Conservation (phyloP, 1,140 invertebrate species). For the Heliconius eleuchia region DNA sequence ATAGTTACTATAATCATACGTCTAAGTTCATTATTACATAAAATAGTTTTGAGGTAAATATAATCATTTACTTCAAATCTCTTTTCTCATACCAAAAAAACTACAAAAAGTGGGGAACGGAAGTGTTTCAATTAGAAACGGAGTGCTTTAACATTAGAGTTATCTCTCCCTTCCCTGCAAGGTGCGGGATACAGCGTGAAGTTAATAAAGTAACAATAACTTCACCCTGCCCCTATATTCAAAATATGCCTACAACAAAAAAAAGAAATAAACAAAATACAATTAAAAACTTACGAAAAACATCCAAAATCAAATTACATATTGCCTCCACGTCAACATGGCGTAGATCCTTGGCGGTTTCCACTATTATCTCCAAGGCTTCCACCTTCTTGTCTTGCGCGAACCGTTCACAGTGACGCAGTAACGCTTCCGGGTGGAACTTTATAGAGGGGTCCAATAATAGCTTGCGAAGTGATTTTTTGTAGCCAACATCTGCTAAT, state of each 20-base stretch:
- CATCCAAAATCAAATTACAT: constrained; percentile 76
- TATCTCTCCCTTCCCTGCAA: no score
- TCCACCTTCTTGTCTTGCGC: constrained; percentile 74
- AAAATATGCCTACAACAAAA: background rate
- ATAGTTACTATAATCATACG: no score
- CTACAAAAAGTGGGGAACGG: no score
- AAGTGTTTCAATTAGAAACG: no score
- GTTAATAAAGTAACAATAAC: no score
- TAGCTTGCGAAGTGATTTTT: constrained; percentile 72
- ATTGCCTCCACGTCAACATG: constrained; percentile 63
- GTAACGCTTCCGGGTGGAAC: constrained; percentile 66
- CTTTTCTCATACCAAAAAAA: no score
- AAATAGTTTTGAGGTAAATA: no score
- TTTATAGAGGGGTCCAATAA: constrained; percentile 68
- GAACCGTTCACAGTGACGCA: constrained; percentile 79
- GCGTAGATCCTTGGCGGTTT: constrained; percentile 59
- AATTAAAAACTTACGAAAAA: constrained; percentile 75
- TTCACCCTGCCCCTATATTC: background rate
- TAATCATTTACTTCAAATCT: no score
- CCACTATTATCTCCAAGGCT: constrained; percentile 69
- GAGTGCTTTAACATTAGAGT: no score
- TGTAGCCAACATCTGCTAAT: constrained; percentile 78
- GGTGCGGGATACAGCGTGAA: no score
- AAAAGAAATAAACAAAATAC: background rate
- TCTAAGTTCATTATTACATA: no score